phyloP scores from a whole-genome alignment of 2,888 invertebrate species.

The Cephus spinipes region DNA sequence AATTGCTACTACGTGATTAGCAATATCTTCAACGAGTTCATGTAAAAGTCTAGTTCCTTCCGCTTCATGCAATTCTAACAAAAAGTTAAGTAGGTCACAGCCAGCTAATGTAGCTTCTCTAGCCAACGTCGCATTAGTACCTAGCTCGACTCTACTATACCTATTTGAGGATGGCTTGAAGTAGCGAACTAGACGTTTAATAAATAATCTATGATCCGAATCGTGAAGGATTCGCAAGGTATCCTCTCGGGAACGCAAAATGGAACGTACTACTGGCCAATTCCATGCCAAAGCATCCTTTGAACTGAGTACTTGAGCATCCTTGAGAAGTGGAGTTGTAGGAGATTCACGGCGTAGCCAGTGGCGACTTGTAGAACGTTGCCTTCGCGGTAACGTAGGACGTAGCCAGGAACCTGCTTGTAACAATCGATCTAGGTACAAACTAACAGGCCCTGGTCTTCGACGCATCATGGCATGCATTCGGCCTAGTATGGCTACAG shows the following conservation, averaged over 20 bases:
- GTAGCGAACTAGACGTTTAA: slow-evolving; percentile 84
- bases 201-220: slow-evolving; percentile 74
- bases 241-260: slow-evolving; percentile 68
- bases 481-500: slow-evolving; percentile 82
- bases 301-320: slow-evolving; percentile 83
- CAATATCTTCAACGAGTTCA: slow-evolving; percentile 85
- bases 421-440: slow-evolving; percentile 85
- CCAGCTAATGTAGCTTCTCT: slow-evolving; percentile 77
- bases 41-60: slow-evolving; percentile 80
- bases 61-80: slow-evolving; percentile 76
- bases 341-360: slow-evolving; percentile 61
- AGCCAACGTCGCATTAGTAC: slow-evolving; percentile 67
- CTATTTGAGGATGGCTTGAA: slow-evolving; percentile 89
- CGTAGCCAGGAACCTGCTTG: slow-evolving; percentile 64
- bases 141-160: slow-evolving; percentile 86
- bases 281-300: slow-evolving; percentile 91
- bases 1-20: slow-evolving; percentile 79
- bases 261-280: slow-evolving; percentile 85
- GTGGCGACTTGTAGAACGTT: slow-evolving; percentile 48
- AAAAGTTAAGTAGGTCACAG: slow-evolving; percentile 80
- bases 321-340: slow-evolving; percentile 70
- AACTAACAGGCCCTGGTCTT: slow-evolving; percentile 83
- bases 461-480: slow-evolving; percentile 85
- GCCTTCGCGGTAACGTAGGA: slow-evolving; percentile 52
- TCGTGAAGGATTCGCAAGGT: slow-evolving; percentile 75